phyloP scores from a whole-genome alignment of 2,888 invertebrate genomes.

The Pandemis heparana region DNA sequence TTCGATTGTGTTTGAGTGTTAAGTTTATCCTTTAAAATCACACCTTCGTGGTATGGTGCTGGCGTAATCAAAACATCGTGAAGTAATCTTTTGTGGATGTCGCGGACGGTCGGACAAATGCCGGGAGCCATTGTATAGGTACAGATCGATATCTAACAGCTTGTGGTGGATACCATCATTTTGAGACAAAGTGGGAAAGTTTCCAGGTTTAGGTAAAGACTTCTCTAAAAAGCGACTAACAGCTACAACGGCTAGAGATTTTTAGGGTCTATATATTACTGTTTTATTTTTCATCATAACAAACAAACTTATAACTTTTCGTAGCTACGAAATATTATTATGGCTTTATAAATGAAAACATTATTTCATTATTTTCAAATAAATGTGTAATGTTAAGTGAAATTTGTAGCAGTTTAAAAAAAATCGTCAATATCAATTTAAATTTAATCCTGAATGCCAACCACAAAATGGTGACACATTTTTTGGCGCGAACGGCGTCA shows the following conservation, averaged over 20 bases:
- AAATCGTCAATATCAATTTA: neutral
- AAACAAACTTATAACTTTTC: no score
- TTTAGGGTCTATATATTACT: no score
- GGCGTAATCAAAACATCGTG: slow-evolving; percentile 77
- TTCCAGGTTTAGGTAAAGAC: neutral
- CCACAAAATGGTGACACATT: slow-evolving; percentile 34
- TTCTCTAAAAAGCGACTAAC: no score
- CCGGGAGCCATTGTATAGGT: slow-evolving; percentile 56
- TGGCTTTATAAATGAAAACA: no score
- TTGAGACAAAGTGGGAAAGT: slow-evolving; percentile 5
- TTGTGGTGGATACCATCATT: slow-evolving; percentile 49
- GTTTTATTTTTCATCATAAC: no score
- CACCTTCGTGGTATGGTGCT: slow-evolving; percentile 62
- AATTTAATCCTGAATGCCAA: slow-evolving; percentile 23
- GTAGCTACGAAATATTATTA: no score
- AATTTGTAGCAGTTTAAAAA: neutral
- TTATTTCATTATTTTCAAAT: neutral
- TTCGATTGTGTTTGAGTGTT: slow-evolving; percentile 39
- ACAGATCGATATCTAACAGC: slow-evolving; percentile 67
- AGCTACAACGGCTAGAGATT: no score
- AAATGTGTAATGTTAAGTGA: no score
- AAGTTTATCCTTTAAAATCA: slow-evolving; percentile 54
- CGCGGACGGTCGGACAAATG: slow-evolving; percentile 62
- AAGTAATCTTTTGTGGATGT: slow-evolving; percentile 70
- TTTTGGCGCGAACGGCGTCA: slow-evolving; percentile 63